Evolutionary conservation across 2,888 invertebrate species (phyloP).

Genomic region (Xestia xanthographa): DNA sequence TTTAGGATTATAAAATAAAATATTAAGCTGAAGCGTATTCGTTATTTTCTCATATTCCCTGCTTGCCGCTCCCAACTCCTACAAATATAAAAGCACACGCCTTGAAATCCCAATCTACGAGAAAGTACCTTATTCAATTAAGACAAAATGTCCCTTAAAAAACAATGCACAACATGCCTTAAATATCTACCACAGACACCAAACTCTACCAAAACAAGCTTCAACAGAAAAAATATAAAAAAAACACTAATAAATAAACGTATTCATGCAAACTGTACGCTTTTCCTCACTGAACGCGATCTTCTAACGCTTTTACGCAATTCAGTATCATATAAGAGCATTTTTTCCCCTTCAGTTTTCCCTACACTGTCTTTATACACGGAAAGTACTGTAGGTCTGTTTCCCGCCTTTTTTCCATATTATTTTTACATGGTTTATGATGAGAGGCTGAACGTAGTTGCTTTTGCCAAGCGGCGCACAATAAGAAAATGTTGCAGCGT

Average conservation of each 20-base stretch:
- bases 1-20: too few species aligned
- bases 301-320: constrained; percentile 57
- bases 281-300: constrained; percentile 42
- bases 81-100: too few species aligned
- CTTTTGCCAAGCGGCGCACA: constrained; percentile 67
- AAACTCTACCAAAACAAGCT: not conserved
- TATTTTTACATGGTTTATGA: constrained; percentile 78
- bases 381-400: constrained; percentile 36
- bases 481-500: constrained; percentile 63
- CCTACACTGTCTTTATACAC: constrained; percentile 54
- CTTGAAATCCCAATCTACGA: too few species aligned
- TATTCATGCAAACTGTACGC: constrained; percentile 45
- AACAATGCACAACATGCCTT: not conserved
- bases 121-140: not conserved
- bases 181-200: not conserved
- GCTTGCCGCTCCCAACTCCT: too few species aligned
- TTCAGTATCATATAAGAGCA: constrained; percentile 50
- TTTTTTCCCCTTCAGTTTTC: constrained; percentile 49
- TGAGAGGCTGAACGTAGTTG: constrained; percentile 70
- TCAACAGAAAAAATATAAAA: constrained; percentile 16
- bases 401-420: constrained; percentile 70
- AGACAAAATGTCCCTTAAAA: not conserved
- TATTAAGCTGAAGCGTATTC: too few species aligned
- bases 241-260: constrained; percentile 32
- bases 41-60: too few species aligned